phyloP scores from a whole-genome alignment of 2,797 vertebrate genomes.

The Anabas testudineus region DNA sequence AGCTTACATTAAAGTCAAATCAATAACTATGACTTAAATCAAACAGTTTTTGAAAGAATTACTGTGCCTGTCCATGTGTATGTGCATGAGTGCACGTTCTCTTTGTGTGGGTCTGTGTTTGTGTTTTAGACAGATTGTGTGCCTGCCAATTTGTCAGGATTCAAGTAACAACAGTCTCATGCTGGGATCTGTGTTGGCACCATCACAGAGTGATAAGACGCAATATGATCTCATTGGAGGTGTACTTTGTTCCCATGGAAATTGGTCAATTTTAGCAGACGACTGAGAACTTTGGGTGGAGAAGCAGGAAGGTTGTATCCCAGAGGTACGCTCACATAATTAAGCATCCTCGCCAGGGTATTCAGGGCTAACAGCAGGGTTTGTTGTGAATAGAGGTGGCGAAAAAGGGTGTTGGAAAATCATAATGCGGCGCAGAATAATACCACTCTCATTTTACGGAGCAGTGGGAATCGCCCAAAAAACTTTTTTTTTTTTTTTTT shows the following conservation, averaged over 20 bases:
- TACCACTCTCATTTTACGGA: conserved; percentile 71
- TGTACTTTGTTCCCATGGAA: conserved; percentile 90
- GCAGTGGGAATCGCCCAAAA: conserved; percentile 57
- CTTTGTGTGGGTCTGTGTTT: conserved; percentile 72
- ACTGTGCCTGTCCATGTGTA: conserved; percentile 28
- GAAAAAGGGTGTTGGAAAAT: conserved; percentile 82
- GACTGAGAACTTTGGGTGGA: conserved; percentile 83
- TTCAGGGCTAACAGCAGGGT: conserved; percentile 86
- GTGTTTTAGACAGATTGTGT: conserved; percentile 78
- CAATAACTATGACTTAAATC: neutral
- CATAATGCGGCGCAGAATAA: conserved; percentile 79
- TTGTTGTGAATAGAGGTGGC: conserved; percentile 85
- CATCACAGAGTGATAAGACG: conserved; percentile 91
- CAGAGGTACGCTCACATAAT: conserved; percentile 87
- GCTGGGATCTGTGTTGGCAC: conserved; percentile 93
- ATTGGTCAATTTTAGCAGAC: conserved; percentile 88
- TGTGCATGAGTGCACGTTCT: conserved; percentile 56
- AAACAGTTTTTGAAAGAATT: conserved; percentile 12
- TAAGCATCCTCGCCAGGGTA: conserved; percentile 85
- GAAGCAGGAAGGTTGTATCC: conserved; percentile 84
- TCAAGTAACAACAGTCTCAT: conserved; percentile 85
- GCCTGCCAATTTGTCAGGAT: conserved; percentile 89
- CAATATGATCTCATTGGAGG: conserved; percentile 91
- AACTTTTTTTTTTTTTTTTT: conserved; percentile 36
- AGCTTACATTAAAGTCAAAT: neutral